These are phyloP conservation scores for Dynastes hyllus DNA, from an alignment of 2,888 invertebrate genomes.

Conservation along the genomic window DNA sequence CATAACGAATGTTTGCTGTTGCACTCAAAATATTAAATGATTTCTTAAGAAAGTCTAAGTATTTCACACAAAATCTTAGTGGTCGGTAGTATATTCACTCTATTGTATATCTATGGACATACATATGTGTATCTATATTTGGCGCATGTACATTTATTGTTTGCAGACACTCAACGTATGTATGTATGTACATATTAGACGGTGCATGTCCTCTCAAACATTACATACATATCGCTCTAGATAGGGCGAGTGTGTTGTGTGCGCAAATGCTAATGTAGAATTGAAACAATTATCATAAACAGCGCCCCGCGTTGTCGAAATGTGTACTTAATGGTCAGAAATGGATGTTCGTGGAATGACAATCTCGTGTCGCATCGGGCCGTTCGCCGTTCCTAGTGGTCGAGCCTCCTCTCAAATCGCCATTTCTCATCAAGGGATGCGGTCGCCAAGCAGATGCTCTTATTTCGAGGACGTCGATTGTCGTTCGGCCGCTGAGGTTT, in stretches of 20 bases:
- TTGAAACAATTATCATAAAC: constrained; percentile 44
- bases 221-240: constrained; percentile 17
- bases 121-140: background rate
- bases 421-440: constrained; percentile 32
- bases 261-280: constrained; percentile 19
- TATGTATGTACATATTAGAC: background rate
- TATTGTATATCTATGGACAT: no score
- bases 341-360: constrained; percentile 48
- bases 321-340: constrained; percentile 45
- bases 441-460: constrained; percentile 39
- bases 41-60: no score
- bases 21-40: no score
- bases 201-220: background rate
- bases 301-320: constrained; percentile 14
- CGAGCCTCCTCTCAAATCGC: background rate
- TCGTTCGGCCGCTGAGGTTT: constrained; percentile 20
- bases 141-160: no score
- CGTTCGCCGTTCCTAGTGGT: constrained; percentile 1
- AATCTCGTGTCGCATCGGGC: constrained; percentile 35
- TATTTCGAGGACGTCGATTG: constrained; percentile 42
- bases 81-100: no score
- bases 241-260: background rate
- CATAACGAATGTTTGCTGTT: no score
- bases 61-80: no score
- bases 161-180: background rate